These are phyloP conservation scores for Tragelaphus imberbis DNA, from an alignment of 2,113 vertebrate species.

Conservation along the genomic window DNA sequence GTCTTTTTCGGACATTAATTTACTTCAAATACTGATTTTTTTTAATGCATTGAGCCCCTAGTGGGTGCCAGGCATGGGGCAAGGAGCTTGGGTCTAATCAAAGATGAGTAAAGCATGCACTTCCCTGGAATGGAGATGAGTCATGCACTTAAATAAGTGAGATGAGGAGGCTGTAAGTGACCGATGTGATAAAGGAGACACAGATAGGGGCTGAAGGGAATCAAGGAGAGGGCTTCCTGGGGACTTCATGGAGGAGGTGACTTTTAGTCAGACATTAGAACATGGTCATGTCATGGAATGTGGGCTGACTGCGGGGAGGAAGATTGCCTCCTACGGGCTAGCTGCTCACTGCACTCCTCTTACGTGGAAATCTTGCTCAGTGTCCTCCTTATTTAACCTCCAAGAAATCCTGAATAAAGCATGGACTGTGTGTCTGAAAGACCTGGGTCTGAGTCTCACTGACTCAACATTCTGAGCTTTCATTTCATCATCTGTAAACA, in stretches of 20 bases:
- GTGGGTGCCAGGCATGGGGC: neutral
- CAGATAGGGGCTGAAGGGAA: neutral
- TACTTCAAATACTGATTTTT: neutral
- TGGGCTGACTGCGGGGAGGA: neutral
- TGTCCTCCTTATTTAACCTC: neutral
- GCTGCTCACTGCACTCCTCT: neutral
- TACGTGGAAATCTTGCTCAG: neutral
- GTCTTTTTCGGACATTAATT: conserved; percentile 24
- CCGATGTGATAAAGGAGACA: rapidly evolving
- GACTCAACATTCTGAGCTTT: neutral
- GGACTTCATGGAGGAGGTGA: conserved; percentile 4
- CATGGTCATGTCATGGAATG: neutral
- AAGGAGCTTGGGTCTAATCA: conserved; percentile 9
- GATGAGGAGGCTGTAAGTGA: neutral
- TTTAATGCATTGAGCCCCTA: neutral
- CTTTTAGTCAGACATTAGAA: neutral
- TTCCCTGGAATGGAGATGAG: conserved; percentile 20
- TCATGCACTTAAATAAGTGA: neutral
- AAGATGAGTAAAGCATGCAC: neutral
- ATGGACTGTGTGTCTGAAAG: neutral
- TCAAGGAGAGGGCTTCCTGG: neutral
- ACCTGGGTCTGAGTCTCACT: neutral
- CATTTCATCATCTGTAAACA: conserved; percentile 22
- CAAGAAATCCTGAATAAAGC: neutral
- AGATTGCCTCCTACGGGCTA: neutral